phyloP scores from a whole-genome alignment of 92 coral and sea anemone genomes.

The Heliopora coerulea region DNA sequence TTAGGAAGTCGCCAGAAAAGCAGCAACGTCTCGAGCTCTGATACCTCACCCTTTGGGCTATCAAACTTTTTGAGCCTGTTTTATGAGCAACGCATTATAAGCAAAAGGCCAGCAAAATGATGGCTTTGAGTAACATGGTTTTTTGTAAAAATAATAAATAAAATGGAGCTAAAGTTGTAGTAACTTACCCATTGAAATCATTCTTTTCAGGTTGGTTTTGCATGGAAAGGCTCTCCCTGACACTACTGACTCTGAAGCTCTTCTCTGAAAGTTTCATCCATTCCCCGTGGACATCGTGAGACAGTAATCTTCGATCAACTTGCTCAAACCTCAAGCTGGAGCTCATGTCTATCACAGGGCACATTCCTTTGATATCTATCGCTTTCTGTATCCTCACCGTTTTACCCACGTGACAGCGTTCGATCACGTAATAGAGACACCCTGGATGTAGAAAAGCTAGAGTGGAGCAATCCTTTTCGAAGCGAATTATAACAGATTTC shows the following conservation, averaged over 20 bases:
- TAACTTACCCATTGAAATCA: not conserved
- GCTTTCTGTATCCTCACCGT: constrained; percentile 45
- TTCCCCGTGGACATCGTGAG: constrained; percentile 23
- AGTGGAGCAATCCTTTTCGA: constrained; percentile 38
- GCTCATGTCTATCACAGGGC: constrained; percentile 43
- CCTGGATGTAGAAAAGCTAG: constrained; percentile 64
- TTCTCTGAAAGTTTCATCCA: constrained; percentile 25
- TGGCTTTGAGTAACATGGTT: no score
- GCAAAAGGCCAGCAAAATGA: no score
- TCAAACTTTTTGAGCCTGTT: no score
- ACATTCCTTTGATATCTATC: constrained; percentile 9
- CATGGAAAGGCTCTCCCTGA: not conserved
- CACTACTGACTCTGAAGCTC: constrained; percentile 13
- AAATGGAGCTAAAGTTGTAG: no score
- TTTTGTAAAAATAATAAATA: no score
- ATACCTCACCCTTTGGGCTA: no score
- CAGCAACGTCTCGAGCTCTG: no score
- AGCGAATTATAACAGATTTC: constrained; percentile 55
- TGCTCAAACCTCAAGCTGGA: constrained; percentile 42
- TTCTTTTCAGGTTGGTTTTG: not conserved
- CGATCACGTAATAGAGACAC: constrained; percentile 64
- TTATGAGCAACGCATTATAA: no score
- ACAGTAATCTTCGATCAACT: constrained; percentile 9
- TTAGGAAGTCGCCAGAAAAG: no score
- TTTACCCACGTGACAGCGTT: constrained; percentile 32